These are phyloP conservation scores for Drepanosiphum platanoidis DNA, from an alignment of 2,888 invertebrate species.

Conservation along the genomic window DNA sequence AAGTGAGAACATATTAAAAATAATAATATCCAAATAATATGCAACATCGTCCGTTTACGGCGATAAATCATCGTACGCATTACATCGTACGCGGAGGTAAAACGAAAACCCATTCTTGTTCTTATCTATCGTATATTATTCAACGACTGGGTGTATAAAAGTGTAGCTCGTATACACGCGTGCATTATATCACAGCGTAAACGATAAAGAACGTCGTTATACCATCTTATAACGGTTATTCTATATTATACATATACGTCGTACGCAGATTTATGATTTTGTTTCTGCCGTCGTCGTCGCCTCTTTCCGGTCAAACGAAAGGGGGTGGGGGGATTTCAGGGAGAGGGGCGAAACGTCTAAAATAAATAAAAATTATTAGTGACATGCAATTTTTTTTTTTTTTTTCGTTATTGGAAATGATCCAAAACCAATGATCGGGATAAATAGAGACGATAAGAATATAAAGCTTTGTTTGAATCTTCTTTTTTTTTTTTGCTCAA, in stretches of 20 bases:
- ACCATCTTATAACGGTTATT: constrained; percentile 1
- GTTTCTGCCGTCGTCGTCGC: constrained; percentile 11
- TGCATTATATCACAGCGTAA: no score
- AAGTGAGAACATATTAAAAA: background rate
- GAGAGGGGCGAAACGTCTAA: no score
- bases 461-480: background rate
- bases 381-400: background rate
- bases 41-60: constrained; percentile 14
- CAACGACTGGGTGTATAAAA: background rate
- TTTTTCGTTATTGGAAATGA: no score
- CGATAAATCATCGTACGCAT: constrained; percentile 51
- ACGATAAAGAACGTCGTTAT: constrained; percentile 18
- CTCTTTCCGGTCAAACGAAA: background rate
- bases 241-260: background rate
- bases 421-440: constrained; percentile 18
- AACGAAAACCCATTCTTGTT: constrained; percentile 35
- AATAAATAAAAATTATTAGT: background rate
- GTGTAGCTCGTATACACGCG: background rate
- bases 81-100: constrained; percentile 10
- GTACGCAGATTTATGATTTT: constrained; percentile 23
- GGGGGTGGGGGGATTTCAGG: no score
- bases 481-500: background rate
- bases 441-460: background rate
- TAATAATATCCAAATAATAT: constrained; percentile 20
- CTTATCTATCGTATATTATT: constrained; percentile 26